Percentiles rank a stretch among this genome's conserved stretches.
Conservation (phyloP, 2,888 invertebrate species). For the Synergus umbraculus region DNA sequence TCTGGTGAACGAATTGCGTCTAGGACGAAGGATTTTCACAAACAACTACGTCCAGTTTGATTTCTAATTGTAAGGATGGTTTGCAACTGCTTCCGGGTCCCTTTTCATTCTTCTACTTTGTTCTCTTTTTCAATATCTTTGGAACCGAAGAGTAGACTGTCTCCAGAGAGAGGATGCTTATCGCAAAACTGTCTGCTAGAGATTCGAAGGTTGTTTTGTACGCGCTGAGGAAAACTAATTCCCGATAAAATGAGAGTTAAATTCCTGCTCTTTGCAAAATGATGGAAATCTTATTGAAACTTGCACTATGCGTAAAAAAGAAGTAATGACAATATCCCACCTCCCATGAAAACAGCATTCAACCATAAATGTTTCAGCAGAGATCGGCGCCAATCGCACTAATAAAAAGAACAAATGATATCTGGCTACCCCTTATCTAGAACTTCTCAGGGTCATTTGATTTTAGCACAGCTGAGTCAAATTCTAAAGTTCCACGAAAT, state of each 20-base stretch:
- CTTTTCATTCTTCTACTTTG: conserved; percentile 18
- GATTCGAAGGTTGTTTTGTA: conserved; percentile 60
- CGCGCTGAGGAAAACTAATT: conserved; percentile 65
- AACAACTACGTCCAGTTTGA: not conserved
- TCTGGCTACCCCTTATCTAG: not conserved
- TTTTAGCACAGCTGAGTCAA: not conserved
- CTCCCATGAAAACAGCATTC: no score
- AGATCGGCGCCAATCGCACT: not conserved
- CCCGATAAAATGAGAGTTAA: conserved; percentile 69
- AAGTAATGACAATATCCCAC: no score
- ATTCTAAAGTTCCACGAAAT: no score
- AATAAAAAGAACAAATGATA: no score
- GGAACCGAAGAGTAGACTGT: not conserved
- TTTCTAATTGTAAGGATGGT: not conserved
- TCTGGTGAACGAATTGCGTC: not conserved
- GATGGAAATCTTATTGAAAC: no score
- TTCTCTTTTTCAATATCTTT: conserved; percentile 18
- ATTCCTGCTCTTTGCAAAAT: not conserved
- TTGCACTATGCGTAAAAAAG: no score
- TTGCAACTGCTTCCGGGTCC: not conserved
- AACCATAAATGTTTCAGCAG: not conserved
- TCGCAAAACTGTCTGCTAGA: conserved; percentile 38
- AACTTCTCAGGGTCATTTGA: not conserved
- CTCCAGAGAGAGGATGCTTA: conserved; percentile 53
- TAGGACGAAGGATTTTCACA: not conserved